phyloP scores from a whole-genome alignment of 1,140 invertebrate genomes.

The Polyergus mexicanus region DNA sequence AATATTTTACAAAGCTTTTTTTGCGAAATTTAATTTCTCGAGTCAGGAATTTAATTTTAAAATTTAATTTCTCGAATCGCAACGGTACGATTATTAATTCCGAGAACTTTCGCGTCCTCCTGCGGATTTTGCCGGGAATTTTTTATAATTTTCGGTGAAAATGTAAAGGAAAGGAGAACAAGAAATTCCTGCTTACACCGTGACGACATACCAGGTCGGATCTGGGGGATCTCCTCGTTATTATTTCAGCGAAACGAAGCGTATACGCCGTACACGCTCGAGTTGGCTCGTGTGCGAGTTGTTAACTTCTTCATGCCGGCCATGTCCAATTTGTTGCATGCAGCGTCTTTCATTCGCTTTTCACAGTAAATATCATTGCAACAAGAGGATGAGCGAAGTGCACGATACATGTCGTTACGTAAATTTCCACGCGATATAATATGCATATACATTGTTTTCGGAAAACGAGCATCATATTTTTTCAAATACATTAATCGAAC shows the following conservation, averaged over 20 bases:
- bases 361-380: slow-evolving; percentile 61
- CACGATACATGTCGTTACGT: slow-evolving; percentile 38
- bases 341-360: slow-evolving; percentile 60
- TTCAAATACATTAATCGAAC: not conserved
- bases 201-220: slow-evolving; percentile 51
- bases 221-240: slow-evolving; percentile 53
- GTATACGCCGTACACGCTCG: slow-evolving; percentile 56
- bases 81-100: not conserved
- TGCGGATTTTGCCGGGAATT: not conserved
- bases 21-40: no score
- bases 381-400: slow-evolving; percentile 6
- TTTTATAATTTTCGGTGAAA: slow-evolving; percentile 65
- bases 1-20: no score
- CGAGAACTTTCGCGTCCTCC: not conserved
- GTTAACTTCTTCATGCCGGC: slow-evolving; percentile 52
- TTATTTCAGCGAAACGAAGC: slow-evolving; percentile 68
- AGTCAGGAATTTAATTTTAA: no score
- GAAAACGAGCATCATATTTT: not conserved
- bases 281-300: slow-evolving; percentile 64
- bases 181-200: slow-evolving; percentile 63
- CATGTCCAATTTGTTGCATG: slow-evolving; percentile 61
- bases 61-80: no score
- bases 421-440: slow-evolving; percentile 33
- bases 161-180: slow-evolving; percentile 55
- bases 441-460: not conserved